Evolutionary conservation across 2,797 vertebrate species (phyloP).

Genomic region (Cirrhinus mrigala): DNA sequence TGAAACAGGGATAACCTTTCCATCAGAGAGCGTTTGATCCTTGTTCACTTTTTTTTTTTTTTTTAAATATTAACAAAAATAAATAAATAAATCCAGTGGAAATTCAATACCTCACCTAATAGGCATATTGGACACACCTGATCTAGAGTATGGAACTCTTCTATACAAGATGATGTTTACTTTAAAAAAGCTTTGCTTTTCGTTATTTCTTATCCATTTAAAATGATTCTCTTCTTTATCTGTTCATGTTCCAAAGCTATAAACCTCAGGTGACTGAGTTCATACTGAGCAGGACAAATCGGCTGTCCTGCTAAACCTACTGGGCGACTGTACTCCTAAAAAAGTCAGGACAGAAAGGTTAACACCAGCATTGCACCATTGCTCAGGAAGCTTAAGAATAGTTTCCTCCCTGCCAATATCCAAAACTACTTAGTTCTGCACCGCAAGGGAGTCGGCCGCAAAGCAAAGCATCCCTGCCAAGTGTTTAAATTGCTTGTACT

Average conservation of each 20-base stretch:
- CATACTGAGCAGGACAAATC: background rate
- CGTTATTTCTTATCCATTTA: background rate
- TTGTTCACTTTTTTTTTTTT: conserved; percentile 10
- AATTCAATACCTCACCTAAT: background rate
- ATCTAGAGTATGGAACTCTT: background rate
- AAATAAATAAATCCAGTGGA: too few relatives aligned
- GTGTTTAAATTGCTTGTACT: conserved; percentile 32
- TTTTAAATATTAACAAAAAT: conserved; percentile 28
- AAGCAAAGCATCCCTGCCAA: conserved; percentile 9
- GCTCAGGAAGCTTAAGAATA: background rate
- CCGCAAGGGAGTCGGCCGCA: conserved; percentile 1
- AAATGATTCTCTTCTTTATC: background rate
- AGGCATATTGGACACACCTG: background rate
- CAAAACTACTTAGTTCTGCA: conserved; percentile 38
- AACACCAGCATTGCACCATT: background rate
- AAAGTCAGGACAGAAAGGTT: conserved; percentile 8
- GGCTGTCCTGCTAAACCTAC: background rate
- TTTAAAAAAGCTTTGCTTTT: background rate
- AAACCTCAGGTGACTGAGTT: background rate
- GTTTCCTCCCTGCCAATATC: background rate
- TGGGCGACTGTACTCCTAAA: background rate
- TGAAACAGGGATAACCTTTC: conserved; percentile 47
- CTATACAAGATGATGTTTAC: too few relatives aligned
- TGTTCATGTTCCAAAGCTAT: background rate
- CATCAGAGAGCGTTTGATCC: conserved; percentile 8